Evolutionary conservation across 2,888 invertebrate genomes (phyloP).

Genomic region (Halocaridina rubra): DNA sequence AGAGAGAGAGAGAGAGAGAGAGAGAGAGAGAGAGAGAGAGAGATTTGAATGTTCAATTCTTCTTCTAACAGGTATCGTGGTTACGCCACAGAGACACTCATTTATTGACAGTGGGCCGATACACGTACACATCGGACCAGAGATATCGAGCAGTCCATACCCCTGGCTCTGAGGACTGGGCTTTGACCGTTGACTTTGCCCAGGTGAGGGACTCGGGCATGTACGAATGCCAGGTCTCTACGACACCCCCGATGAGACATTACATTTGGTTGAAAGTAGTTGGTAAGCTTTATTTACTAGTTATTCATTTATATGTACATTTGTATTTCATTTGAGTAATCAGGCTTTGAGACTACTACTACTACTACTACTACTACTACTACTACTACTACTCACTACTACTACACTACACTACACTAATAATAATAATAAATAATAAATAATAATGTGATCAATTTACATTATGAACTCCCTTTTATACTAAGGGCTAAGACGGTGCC

Average conservation of each 20-base stretch:
- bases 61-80: background rate
- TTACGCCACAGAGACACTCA: background rate
- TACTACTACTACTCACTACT: background rate
- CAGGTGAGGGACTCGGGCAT: slow-evolving; percentile 60
- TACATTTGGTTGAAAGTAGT: slow-evolving; percentile 61
- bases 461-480: too few relatives aligned
- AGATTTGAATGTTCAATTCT: background rate
- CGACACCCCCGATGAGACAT: slow-evolving; percentile 61
- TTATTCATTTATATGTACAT: too few relatives aligned
- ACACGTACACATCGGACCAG: slow-evolving; percentile 33
- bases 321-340: background rate
- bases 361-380: background rate
- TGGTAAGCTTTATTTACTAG: too few relatives aligned
- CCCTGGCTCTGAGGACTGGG: slow-evolving; percentile 61
- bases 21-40: background rate
- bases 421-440: background rate
- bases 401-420: too few relatives aligned
- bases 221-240: slow-evolving; percentile 62
- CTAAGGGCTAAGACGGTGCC: too few relatives aligned
- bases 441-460: background rate
- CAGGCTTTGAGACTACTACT: background rate
- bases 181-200: slow-evolving; percentile 54
- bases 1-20: background rate
- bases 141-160: slow-evolving; percentile 48
- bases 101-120: background rate